Percentiles rank a stretch among this genome's conserved stretches.
Conservation (phyloP, 2,113 vertebrate genomes). For the Oceanodroma tethys region DNA sequence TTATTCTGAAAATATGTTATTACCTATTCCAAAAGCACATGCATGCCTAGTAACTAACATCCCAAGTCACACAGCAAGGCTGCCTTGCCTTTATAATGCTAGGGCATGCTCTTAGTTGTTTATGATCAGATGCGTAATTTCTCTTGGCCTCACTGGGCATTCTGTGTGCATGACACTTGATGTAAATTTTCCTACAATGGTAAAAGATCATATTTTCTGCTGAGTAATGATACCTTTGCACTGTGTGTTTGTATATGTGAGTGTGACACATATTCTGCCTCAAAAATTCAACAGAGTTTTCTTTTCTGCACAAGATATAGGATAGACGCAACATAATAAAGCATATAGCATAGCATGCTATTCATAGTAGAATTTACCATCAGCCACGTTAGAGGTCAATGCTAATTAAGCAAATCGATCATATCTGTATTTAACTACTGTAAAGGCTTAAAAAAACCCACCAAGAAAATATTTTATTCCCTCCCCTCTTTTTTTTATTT, state of each 20-base stretch:
- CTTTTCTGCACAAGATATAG: background rate
- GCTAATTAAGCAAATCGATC: background rate
- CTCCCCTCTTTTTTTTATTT: accelerated
- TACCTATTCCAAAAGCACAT: background rate
- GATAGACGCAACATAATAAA: background rate
- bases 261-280: background rate
- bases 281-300: background rate
- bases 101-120: background rate
- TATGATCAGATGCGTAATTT: background rate
- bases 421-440: background rate
- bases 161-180: background rate
- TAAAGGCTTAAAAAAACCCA: background rate
- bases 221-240: background rate
- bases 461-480: background rate
- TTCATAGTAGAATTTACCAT: background rate
- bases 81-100: background rate
- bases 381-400: background rate
- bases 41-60: background rate
- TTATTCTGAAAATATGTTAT: background rate
- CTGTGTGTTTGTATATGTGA: background rate
- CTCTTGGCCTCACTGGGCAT: background rate
- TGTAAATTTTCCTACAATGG: background rate
- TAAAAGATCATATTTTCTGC: background rate
- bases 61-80: background rate
- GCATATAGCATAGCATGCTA: background rate